Evolutionary conservation across 2,797 vertebrate genomes (phyloP).

Genomic region (Malurus leucopterus): DNA sequence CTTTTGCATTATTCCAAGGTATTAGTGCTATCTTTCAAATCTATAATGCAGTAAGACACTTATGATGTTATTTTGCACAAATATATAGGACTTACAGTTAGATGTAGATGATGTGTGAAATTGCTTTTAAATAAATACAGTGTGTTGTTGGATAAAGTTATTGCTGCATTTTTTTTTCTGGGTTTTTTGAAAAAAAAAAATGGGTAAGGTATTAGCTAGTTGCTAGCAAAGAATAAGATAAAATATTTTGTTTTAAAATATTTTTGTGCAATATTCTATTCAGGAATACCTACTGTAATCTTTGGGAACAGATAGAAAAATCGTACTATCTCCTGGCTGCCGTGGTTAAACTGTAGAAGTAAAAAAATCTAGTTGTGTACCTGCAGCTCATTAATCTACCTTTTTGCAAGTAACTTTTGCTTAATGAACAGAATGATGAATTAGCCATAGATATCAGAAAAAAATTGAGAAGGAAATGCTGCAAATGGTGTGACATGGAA

Average conservation of each 20-base stretch:
- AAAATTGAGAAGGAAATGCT: background rate
- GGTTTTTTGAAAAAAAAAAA: background rate
- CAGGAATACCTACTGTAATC: background rate
- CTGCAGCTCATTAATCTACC: background rate
- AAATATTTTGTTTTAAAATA: background rate
- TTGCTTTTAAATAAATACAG: background rate
- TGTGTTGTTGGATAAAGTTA: background rate
- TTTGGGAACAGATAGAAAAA: background rate
- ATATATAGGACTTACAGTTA: background rate
- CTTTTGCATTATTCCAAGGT: background rate
- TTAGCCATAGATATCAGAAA: background rate
- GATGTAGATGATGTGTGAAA: background rate
- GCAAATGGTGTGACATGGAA: background rate
- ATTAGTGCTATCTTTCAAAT: background rate
- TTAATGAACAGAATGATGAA: background rate
- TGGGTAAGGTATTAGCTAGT: background rate
- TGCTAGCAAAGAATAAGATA: background rate
- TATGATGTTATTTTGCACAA: background rate
- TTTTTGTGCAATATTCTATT: background rate
- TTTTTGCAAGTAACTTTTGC: background rate
- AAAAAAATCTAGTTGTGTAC: background rate
- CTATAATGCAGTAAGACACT: background rate
- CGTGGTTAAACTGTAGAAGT: background rate
- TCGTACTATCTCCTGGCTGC: background rate
- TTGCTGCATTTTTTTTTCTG: background rate